These are phyloP conservation scores for Xestia sexstrigata DNA, from an alignment of 2,888 invertebrate genomes.

Conservation along the genomic window DNA sequence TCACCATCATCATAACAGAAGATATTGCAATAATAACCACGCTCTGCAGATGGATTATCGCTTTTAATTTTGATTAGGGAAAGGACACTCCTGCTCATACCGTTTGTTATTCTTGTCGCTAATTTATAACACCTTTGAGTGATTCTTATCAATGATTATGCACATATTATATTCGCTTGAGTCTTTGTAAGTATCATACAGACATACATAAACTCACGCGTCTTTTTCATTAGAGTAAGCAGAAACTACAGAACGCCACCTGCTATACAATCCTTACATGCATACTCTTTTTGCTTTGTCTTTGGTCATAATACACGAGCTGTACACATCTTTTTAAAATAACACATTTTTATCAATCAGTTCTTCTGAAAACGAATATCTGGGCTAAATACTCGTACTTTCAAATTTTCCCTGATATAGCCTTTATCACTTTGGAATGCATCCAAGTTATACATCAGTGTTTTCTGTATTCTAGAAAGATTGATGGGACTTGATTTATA, in stretches of 20 bases:
- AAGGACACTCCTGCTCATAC: neutral
- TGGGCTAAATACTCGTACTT: neutral
- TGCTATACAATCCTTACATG: neutral
- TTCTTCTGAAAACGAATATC: slow-evolving; percentile 1
- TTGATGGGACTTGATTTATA: slow-evolving; percentile 1
- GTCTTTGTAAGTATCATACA: neutral
- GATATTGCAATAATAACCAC: neutral
- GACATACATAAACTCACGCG: neutral
- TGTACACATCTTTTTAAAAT: neutral
- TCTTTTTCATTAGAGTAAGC: neutral
- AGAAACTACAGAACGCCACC: neutral
- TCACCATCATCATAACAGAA: neutral
- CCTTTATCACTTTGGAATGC: slow-evolving; percentile 18
- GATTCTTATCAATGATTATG: too few relatives aligned
- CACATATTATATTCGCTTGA: too few relatives aligned
- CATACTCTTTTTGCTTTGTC: neutral
- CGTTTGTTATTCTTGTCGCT: too few relatives aligned
- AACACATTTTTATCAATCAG: neutral
- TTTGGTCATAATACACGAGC: neutral
- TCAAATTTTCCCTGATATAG: neutral
- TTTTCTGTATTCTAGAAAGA: slow-evolving; percentile 4
- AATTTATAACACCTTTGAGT: too few relatives aligned
- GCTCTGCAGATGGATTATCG: neutral
- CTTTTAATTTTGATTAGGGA: neutral
- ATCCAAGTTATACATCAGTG: slow-evolving; percentile 25